These are phyloP conservation scores for Aegithalos caudatus DNA, from an alignment of 2,113 vertebrate genomes.

Conservation along the genomic window DNA sequence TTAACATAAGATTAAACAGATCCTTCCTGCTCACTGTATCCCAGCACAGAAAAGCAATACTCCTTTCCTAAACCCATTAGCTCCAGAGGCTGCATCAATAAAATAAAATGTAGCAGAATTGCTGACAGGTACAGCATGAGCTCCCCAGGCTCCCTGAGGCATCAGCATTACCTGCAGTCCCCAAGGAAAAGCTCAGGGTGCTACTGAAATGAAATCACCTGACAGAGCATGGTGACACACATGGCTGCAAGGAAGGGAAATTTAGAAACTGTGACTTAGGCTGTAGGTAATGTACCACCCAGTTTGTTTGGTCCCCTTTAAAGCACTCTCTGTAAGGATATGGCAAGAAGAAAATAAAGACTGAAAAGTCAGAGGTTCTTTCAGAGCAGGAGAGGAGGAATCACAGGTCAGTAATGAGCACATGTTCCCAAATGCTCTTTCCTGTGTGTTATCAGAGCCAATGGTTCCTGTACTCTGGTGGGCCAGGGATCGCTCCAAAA, in stretches of 20 bases:
- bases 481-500: background rate
- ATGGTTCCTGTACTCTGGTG: accelerated
- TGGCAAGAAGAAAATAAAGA: background rate
- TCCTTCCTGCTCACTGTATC: background rate
- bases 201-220: background rate
- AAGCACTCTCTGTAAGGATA: background rate
- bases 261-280: background rate
- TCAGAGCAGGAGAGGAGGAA: background rate
- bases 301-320: background rate
- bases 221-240: accelerated
- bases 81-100: background rate
- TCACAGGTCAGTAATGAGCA: background rate
- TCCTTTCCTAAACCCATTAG: background rate
- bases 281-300: background rate
- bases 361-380: background rate
- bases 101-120: background rate
- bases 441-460: background rate
- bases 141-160: background rate
- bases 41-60: background rate
- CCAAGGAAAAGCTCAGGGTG: background rate
- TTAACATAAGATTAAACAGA: background rate
- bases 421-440: background rate
- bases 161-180: background rate
- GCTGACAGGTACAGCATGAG: background rate
- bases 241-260: background rate